These are phyloP conservation scores for Heterodera carotae DNA, from an alignment of 1,140 invertebrate species.

Conservation along the genomic window DNA sequence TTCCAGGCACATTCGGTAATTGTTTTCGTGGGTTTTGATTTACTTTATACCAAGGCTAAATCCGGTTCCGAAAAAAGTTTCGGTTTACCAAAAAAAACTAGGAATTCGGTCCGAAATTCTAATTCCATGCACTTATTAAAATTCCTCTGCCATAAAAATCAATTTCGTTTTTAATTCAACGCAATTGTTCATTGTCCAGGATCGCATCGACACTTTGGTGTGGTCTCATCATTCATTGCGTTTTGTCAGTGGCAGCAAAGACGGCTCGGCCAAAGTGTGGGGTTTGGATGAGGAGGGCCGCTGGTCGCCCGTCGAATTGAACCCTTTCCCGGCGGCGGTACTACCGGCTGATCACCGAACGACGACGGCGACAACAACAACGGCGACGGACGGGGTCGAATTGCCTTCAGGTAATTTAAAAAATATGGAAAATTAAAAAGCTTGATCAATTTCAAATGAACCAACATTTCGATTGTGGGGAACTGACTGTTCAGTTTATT, in stretches of 20 bases:
- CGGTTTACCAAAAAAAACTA: too few species aligned
- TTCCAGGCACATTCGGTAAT: constrained; percentile 79
- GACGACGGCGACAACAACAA: background rate
- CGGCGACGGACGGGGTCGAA: background rate
- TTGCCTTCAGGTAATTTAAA: background rate
- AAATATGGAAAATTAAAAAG: too few species aligned
- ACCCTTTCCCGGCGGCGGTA: constrained; percentile 11
- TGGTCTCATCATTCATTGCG: constrained; percentile 82
- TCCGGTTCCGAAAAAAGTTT: too few species aligned
- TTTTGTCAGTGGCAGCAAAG: constrained; percentile 93
- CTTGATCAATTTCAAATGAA: too few species aligned
- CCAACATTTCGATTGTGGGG: too few species aligned
- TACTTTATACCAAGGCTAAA: too few species aligned
- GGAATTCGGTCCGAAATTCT: too few species aligned
- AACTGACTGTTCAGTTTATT: background rate
- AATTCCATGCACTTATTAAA: too few species aligned
- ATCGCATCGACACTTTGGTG: constrained; percentile 91
- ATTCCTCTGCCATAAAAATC: too few species aligned
- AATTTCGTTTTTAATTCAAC: constrained; percentile 34
- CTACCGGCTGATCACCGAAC: too few species aligned
- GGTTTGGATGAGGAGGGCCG: constrained; percentile 82
- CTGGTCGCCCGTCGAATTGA: constrained; percentile 31
- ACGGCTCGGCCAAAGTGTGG: constrained; percentile 93
- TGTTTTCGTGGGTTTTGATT: constrained; percentile 37
- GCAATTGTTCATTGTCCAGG: constrained; percentile 66